Conservation (phyloP, 2,113 vertebrate genomes). For the Meriones unguiculatus region DNA sequence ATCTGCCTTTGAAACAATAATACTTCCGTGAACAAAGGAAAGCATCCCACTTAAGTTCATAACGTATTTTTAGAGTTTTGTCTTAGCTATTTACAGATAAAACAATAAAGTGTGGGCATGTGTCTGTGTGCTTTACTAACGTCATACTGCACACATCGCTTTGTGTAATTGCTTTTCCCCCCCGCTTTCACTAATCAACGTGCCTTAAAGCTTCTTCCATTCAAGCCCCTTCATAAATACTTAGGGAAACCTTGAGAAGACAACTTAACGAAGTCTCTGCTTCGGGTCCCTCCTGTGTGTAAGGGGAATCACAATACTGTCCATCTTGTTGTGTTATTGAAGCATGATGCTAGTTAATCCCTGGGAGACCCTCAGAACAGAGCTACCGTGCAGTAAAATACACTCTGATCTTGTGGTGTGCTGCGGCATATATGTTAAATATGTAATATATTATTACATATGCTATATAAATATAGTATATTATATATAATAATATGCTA, state of each 20-base stretch:
- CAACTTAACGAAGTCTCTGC: background rate
- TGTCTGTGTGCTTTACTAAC: background rate
- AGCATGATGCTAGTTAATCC: background rate
- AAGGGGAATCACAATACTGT: background rate
- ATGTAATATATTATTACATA: too few relatives aligned
- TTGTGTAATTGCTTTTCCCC: background rate
- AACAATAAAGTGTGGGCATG: background rate
- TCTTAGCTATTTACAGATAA: background rate
- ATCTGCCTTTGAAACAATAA: background rate
- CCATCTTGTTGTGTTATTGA: background rate
- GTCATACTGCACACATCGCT: background rate
- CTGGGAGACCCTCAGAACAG: background rate
- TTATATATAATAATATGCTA: too few relatives aligned
- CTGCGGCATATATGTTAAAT: background rate
- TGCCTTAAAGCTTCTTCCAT: background rate
- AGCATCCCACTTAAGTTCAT: background rate
- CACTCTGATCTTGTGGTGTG: background rate
- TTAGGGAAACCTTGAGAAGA: background rate
- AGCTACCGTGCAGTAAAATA: background rate
- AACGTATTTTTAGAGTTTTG: background rate
- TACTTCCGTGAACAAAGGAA: background rate
- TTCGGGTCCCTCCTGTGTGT: background rate
- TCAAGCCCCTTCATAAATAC: background rate
- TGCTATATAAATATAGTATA: too few relatives aligned
- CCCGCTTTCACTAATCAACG: background rate